Evolutionary conservation across 2,888 invertebrate genomes (phyloP), one percentile per base, ranked within the genome.

Genomic region (Capitulum mitella): DNA sequence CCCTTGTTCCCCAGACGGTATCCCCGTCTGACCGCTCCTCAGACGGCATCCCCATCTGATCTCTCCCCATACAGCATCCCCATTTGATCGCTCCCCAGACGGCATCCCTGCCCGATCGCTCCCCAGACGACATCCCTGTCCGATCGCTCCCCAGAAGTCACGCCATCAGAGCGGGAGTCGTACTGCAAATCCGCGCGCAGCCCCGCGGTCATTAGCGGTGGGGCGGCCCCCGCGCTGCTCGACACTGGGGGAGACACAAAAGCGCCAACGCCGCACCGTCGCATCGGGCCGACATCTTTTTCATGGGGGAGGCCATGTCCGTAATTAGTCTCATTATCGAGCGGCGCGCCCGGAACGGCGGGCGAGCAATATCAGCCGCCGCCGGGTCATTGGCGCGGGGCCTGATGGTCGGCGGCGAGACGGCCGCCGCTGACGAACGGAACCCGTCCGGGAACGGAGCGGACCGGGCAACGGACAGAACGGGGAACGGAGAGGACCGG

Each of bases 301-400:
- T 70, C 40, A 37, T 40, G 37, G 19, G 64, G 70, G 40, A 70
- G 58, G 70, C 70, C 37, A 40, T 70, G 70, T 37, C 70, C 10
- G 40, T 70, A 40, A 70, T 70, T 70, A 40, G 70, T 26, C 70
- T 70, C 70, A 70, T 70, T 70, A 70, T 70, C 70, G 70, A 70
- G 70, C 70, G 64, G 64, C 29, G 8, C 8, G 1, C 19, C 29
- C 29, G 58, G 29, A 29, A 29, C 64, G 64, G 16, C 64, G 34
- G 19, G 3, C 6, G 58, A 22, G 51, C 51, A 51, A 29, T 64
- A 64, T 64, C 64, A 29, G 64, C 29, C 32, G 19, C 34, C 32
- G 34, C 29, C 64, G 64, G 64, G 29, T 64, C 64, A 64, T 64
- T 64, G 64, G 34, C 64, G 64, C 34, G 34, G 14, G 29, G 64